Evolutionary conservation across 2,797 vertebrate genomes (phyloP).

Genomic region (Esox masquinongy): DNA sequence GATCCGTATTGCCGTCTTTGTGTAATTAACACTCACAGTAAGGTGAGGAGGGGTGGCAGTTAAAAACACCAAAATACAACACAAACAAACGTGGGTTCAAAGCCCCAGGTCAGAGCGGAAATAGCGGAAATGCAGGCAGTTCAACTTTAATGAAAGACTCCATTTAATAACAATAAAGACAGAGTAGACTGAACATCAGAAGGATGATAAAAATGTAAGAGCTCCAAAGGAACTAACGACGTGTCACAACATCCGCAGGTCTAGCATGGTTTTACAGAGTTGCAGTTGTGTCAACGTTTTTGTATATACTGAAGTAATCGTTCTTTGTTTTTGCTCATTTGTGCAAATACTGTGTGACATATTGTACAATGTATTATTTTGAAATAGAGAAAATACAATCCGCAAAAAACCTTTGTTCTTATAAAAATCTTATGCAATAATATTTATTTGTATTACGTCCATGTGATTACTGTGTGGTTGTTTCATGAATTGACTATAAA

Average conservation of each 20-base stretch:
- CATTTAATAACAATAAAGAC: constrained; percentile 49
- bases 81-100: constrained; percentile 54
- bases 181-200: constrained; percentile 42
- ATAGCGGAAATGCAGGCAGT: constrained; percentile 47
- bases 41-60: constrained; percentile 55
- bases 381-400: constrained; percentile 5
- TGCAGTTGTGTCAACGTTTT: constrained; percentile 31
- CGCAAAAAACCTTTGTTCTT: not conserved
- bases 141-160: constrained; percentile 56
- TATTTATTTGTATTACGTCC: not conserved
- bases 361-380: not conserved
- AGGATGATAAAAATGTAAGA: constrained; percentile 24
- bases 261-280: constrained; percentile 29
- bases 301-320: not conserved
- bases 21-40: constrained; percentile 60
- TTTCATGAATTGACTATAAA: not conserved
- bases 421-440: not conserved
- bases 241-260: constrained; percentile 20
- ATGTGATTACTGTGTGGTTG: not conserved
- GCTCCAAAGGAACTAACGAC: constrained; percentile 50
- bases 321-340: not conserved
- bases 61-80: constrained; percentile 56
- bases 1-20: constrained; percentile 46
- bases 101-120: constrained; percentile 27
- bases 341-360: not conserved